Evolutionary conservation across 2,113 vertebrate genomes (phyloP), one percentile per base, ranked within the genome.

Genomic region (Leiothrix lutea): DNA sequence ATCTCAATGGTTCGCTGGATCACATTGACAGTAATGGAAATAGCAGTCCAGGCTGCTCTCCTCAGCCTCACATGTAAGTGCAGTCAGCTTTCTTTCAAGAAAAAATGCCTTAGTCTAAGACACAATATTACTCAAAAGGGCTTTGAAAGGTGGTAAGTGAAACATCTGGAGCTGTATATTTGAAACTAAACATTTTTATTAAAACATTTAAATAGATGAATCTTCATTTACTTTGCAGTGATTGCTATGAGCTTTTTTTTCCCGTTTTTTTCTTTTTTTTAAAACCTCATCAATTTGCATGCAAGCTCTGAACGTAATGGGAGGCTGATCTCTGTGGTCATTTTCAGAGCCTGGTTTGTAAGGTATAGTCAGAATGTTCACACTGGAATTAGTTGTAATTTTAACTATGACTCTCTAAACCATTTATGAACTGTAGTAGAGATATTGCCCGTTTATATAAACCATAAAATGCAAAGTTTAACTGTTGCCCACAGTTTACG

Each of bases 11-110:
- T 94, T 98, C 99, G 7, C 95, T 99, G 95, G 99, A 99, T 96
- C 99, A 99, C 98, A 98, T 99, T 93, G 99, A 99, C 98, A 99
- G 99, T 97, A 99, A 99, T 94, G 99, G 99, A 96, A 99, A 99
- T 94, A 98, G 98, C 98, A 99, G 99, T 98, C 99, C 99, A 2
- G 98, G 99, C 88, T 99, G 99, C 97, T 99, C 99, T 50, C 99
- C 99, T 77, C 99, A 99, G 91, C 98, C 98, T 96, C 99, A 99
- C 98, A 99, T 99, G 99, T 99, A 97, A 99, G 99, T 99, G 73
- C 85, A 70, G 73, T 91, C 96, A 91, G 61, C 77, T 70, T 73
- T 57, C 36, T 91, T 93, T 64, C 33, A 35, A 62, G 60, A 70
- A 86, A 87, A 92, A 91, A 81, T 47, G 36, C 66, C 51, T 65